Evolutionary conservation across 2,888 invertebrate species (phyloP).

Genomic region (Hirtodrosophila duncani): DNA sequence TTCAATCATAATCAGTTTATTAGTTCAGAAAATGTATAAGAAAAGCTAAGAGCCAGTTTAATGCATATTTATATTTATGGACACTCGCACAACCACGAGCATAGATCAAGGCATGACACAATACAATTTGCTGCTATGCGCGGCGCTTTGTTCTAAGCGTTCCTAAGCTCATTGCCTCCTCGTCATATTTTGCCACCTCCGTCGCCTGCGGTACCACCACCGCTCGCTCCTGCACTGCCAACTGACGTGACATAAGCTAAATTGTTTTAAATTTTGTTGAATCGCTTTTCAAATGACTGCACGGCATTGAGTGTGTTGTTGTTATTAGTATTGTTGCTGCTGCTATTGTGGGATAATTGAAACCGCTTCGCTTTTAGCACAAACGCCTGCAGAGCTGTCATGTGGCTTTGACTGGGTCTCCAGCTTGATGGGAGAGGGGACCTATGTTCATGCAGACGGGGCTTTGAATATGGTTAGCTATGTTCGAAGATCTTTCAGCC

Average conservation of each 20-base stretch:
- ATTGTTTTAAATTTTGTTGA: constrained; percentile 66
- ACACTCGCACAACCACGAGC: constrained; percentile 19
- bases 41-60: no score
- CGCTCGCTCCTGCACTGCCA: constrained; percentile 10
- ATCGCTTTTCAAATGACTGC: constrained; percentile 55
- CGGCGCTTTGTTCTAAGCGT: constrained; percentile 45
- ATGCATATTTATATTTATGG: no score
- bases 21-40: no score
- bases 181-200: not conserved
- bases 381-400: constrained; percentile 23
- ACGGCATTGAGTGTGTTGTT: constrained; percentile 30
- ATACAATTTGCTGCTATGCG: constrained; percentile 56
- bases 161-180: not conserved
- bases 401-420: constrained; percentile 8
- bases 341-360: constrained; percentile 36
- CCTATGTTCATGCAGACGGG: no score
- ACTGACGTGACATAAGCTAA: constrained; percentile 60
- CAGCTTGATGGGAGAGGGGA: not conserved
- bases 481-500: constrained; percentile 18
- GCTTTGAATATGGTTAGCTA: constrained; percentile 11
- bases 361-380: constrained; percentile 32
- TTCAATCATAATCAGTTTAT: no score
- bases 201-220: no score
- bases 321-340: not conserved
- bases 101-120: constrained; percentile 56